Base-by-base conservation (phyloP, 2,797 vertebrate genomes). In the Rhadinocentrus ornatus region DNA sequence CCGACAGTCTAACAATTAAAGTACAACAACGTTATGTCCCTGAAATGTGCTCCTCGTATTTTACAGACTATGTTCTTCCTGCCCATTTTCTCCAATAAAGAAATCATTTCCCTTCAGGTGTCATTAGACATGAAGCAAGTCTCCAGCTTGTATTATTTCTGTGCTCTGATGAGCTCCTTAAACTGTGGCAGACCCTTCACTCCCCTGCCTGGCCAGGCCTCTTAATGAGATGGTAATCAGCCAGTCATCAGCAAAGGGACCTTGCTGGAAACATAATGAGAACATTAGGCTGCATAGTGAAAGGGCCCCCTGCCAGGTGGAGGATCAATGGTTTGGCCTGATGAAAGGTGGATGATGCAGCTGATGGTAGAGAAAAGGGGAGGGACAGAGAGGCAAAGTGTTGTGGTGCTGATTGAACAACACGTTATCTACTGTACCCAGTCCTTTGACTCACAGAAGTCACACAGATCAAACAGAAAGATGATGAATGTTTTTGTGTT, bases 221-320 rank as follows among this genome's bases (percentile, higher is more conserved):
- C 89, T 91, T 94, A 94, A 94, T 93, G 92, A 93, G 87, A 92
- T 92, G 91, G 90, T 94, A 93, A 94, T 93, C 91, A 92, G 81
- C 80, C 90, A 89, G 84, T 91, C 91, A 92, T 91, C 86, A 89
- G 80, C 83, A 77, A 72, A 81, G 82, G 89, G 86, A 89, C 85
- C 89, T 86, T 78, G 88, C 85, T 84, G 86, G 89, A 91, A 86
- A 90, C 88, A 91, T 93, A 92, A 93, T 93, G 93, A 94, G 93
- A 90, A 92, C 89, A 93, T 93, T 93, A 93, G 86, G 82, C 90
- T 85, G 86, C 83, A 80, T 87, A 87, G 73, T 90, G 89, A 90
- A 93, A 90, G 82, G 81, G 88, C 84, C 86, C 86, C 88, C 83
- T 69, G 80, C 87, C 3, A 66, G 81, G 85, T 77, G 75, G 66